phyloP scores from a whole-genome alignment of 2,888 invertebrate genomes.

The Epinotia bilunana region DNA sequence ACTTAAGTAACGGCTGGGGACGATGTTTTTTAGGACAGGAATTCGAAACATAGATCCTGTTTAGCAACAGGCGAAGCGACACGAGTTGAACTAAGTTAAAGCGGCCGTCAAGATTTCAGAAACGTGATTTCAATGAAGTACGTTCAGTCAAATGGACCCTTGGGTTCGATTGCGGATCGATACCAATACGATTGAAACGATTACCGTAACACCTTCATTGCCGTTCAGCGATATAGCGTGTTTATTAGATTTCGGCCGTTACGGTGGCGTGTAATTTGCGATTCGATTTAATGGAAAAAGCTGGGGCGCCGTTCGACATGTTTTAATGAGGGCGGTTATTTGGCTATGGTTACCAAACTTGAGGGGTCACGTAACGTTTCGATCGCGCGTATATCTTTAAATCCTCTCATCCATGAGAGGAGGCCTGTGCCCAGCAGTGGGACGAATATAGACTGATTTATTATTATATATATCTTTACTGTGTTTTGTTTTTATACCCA shows the following conservation, averaged over 20 bases:
- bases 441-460: no score
- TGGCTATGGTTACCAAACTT: not conserved
- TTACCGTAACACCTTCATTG: conserved; percentile 71
- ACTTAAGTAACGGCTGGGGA: not conserved
- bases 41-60: conserved; percentile 43
- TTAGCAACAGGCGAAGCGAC: no score
- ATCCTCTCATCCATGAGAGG: no score
- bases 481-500: no score
- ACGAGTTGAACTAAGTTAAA: no score
- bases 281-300: conserved; percentile 57
- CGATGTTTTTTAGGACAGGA: conserved; percentile 41
- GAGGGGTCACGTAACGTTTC: no score
- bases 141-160: conserved; percentile 15
- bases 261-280: conserved; percentile 57
- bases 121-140: conserved; percentile 47
- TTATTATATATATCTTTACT: no score
- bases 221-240: conserved; percentile 65
- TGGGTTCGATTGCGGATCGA: conserved; percentile 63
- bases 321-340: not conserved
- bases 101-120: no score
- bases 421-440: no score
- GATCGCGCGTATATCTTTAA: no score
- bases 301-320: not conserved
- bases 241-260: conserved; percentile 70
- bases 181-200: conserved; percentile 67